These are phyloP conservation scores for Sebastes cheni DNA, from an alignment of 2,797 vertebrate species.

Conservation along the genomic window DNA sequence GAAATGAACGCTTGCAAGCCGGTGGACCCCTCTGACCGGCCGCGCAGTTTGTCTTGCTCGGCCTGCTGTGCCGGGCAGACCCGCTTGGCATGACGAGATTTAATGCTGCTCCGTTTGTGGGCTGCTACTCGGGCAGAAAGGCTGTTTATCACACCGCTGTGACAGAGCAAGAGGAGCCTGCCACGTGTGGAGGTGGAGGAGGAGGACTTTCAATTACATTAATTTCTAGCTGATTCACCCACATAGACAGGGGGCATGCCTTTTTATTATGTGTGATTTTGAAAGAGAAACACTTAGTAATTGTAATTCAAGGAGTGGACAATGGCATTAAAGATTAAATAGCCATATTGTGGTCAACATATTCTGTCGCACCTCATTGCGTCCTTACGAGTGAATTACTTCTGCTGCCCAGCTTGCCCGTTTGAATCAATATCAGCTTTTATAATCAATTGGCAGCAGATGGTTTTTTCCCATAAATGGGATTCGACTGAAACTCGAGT, in stretches of 20 bases:
- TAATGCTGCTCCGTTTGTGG: conserved; percentile 43
- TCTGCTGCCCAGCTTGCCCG: conserved; percentile 49
- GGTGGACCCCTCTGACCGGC: neutral
- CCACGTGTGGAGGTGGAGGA: neutral
- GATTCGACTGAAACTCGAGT: conserved; percentile 63
- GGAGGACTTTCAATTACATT: conserved; percentile 1
- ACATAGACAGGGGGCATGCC: neutral
- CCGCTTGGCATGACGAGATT: conserved; percentile 52
- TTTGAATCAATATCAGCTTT: conserved; percentile 74
- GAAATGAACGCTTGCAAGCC: conserved; percentile 29
- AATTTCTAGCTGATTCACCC: conserved; percentile 20
- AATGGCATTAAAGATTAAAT: conserved; percentile 66
- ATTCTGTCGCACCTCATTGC: conserved; percentile 49
- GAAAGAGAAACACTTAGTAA: neutral
- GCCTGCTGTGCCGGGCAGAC: conserved; percentile 20
- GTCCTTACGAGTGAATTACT: conserved; percentile 42
- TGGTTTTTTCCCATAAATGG: conserved; percentile 64
- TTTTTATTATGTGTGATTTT: conserved; percentile 3
- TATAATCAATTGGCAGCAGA: conserved; percentile 80
- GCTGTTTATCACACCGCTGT: conserved; percentile 32
- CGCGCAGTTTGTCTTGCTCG: conserved; percentile 29
- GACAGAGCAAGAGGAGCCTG: conserved; percentile 12
- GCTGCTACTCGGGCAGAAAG: neutral
- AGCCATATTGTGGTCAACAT: conserved; percentile 37
- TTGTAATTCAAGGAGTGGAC: conserved; percentile 3